phyloP scores from a whole-genome alignment of 1,140 invertebrate genomes.

The Caenorhabditis latens region DNA sequence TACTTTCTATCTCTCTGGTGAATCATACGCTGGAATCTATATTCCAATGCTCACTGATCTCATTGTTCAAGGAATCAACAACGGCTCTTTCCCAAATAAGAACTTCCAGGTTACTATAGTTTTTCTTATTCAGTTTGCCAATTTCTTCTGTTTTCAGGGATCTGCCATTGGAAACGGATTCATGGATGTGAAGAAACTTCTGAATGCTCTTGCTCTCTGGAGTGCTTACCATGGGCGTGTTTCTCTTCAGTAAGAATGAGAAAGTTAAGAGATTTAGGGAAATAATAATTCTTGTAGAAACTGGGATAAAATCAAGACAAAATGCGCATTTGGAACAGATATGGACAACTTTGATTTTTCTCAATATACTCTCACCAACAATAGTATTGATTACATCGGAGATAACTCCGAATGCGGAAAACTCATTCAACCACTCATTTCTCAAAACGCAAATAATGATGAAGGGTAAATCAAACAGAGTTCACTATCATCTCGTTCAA shows the following conservation, averaged over 20 bases:
- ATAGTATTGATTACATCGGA: constrained; percentile 60
- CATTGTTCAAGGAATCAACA: constrained; percentile 65
- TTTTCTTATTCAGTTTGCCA: neutral
- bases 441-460: constrained; percentile 15
- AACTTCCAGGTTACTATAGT: constrained; percentile 62
- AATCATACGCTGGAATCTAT: constrained; percentile 68
- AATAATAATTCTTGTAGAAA: constrained; percentile 38
- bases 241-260: constrained; percentile 39
- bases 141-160: constrained; percentile 23
- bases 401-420: constrained; percentile 58
- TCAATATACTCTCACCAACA: constrained; percentile 29
- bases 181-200: constrained; percentile 62
- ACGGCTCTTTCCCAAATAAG: constrained; percentile 57
- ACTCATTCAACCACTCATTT: constrained; percentile 53
- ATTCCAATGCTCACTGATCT: constrained; percentile 65
- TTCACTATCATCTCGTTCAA: neutral
- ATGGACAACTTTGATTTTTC: constrained; percentile 60
- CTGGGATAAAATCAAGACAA: constrained; percentile 60
- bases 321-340: constrained; percentile 35
- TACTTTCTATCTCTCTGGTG: constrained; percentile 67
- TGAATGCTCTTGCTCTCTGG: constrained; percentile 65
- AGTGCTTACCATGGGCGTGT: constrained; percentile 64
- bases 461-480: neutral
- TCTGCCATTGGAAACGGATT: constrained; percentile 67
- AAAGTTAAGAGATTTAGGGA: neutral